Base-by-base conservation (phyloP, 2,888 invertebrate species). In the Ormia ochracea region DNA sequence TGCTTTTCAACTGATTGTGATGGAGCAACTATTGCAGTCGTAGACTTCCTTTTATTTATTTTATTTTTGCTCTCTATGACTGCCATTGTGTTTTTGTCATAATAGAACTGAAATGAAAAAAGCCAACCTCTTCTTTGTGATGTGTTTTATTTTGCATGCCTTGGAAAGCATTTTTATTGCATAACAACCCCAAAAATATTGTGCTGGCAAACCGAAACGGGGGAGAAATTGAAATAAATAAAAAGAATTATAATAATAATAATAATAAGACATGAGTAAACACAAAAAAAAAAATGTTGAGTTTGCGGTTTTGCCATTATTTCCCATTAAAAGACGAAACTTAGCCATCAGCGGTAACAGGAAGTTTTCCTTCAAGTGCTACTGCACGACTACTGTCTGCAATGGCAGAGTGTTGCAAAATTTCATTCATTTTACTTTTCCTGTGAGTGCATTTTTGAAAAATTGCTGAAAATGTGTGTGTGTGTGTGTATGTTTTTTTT, bases 221-320 rank as follows among this genome's bases (percentile, higher is more conserved):
- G 2, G 9, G 14, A 10, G 38, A 58, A 58, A 36, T 45, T 45
- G 14, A 10, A 14, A n/a, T n/a, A n/a, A n/a, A n/a, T n/a, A n/a
- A 9, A 54, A 38, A 65, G 9, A 41, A 54, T n/a, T n/a, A 17
- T 3, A 14, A 31, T 17, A 38, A 58, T 50, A 31, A 31, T 50
- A 48, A 26, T 12, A n/a, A 17, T 45, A 41, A 45, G 9, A 7
- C 31, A 45, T 28, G 41, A 28, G 21, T 28, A 31, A 68, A 54
- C 31, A 31, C 21, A 48, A 59, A 50, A n/a, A n/a, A n/a, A n/a
- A n/a, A 59, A 63, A 72, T 63, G 61, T 63, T 61, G 72, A 72
- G 72, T 70, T 70, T 65, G 69, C 56, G 68, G 78, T 73, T 78
- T 65, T 69, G 63, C 69, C 69, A 79, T 63, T 36, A 74, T 56